Evolutionary conservation across 2,797 vertebrate genomes (phyloP).

Genomic region (Acanthopagrus latus): DNA sequence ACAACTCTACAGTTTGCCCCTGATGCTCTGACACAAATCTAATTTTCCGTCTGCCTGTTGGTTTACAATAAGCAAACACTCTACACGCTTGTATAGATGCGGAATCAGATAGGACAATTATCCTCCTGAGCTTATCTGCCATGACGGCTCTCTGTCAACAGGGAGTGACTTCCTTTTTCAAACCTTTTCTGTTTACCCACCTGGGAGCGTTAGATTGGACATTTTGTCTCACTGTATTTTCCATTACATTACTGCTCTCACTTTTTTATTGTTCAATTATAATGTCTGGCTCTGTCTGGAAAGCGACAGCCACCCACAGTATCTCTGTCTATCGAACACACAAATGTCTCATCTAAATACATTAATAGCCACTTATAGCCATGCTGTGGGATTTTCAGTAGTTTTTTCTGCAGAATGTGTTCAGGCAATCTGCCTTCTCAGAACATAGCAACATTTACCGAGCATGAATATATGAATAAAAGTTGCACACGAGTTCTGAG

Average conservation of each 20-base stretch:
- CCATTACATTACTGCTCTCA: conserved; percentile 25
- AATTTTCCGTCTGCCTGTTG: conserved; percentile 52
- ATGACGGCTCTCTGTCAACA: conserved; percentile 65
- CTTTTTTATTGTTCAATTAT: conserved; percentile 45
- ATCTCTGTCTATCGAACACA: conserved; percentile 36
- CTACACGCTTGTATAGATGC: conserved; percentile 40
- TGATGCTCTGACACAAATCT: conserved; percentile 57
- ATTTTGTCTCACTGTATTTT: conserved; percentile 29
- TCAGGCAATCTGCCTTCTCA: neutral
- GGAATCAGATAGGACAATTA: conserved; percentile 69
- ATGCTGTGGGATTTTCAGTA: neutral
- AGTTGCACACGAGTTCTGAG: neutral
- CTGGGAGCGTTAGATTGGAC: conserved; percentile 47
- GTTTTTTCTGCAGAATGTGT: conserved; percentile 4
- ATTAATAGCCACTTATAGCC: conserved; percentile 31
- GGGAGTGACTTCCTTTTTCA: conserved; percentile 53
- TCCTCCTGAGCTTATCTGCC: conserved; percentile 55
- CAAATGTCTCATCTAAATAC: conserved; percentile 45
- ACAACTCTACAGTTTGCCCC: conserved; percentile 47
- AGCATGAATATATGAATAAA: conserved; percentile 8
- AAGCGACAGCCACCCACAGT: conserved; percentile 5
- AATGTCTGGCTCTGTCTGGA: conserved; percentile 25
- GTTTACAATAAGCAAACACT: conserved; percentile 66
- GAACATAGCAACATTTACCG: neutral
- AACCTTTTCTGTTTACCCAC: conserved; percentile 55